These are phyloP conservation scores for Nemoura dubitans DNA, from an alignment of 2,888 invertebrate species.

Conservation along the genomic window DNA sequence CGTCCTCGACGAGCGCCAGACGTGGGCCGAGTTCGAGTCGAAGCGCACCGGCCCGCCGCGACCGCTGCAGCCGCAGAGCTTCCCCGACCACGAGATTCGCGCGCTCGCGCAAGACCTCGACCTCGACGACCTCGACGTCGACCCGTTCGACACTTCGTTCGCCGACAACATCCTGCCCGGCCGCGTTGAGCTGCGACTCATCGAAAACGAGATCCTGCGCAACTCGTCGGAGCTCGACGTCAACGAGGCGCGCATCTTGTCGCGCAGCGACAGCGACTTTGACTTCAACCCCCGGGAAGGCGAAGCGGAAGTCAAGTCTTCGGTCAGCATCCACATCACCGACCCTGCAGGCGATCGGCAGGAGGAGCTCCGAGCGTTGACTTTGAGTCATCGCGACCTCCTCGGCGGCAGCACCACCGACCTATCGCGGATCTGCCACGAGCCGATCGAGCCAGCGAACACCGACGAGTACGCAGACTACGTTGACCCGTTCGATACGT, in stretches of 20 bases:
- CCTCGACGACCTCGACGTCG: conserved; percentile 60
- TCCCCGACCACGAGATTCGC: conserved; percentile 40
- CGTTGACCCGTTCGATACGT: conserved; percentile 86
- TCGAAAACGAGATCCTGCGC: conserved; percentile 68
- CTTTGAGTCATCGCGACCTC: conserved; percentile 69
- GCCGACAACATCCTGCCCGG: conserved; percentile 78
- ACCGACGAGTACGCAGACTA: conserved; percentile 61
- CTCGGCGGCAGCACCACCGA: conserved; percentile 81
- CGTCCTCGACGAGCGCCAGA: conserved; percentile 44
- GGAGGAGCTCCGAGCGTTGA: conserved; percentile 60
- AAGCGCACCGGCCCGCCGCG: neutral
- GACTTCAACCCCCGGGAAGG: conserved; percentile 70
- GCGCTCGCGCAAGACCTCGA: conserved; percentile 43
- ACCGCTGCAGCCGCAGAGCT: conserved; percentile 32
- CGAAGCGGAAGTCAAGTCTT: conserved; percentile 62
- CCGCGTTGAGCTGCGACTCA: conserved; percentile 67
- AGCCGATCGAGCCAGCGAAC: conserved; percentile 70
- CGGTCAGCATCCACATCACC: conserved; percentile 69
- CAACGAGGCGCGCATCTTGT: conserved; percentile 48
- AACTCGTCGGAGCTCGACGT: conserved; percentile 51
- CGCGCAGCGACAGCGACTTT: conserved; percentile 61
- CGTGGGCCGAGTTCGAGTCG: conserved; percentile 47
- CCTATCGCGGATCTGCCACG: conserved; percentile 72
- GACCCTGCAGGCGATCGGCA: conserved; percentile 67
- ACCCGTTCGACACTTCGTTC: conserved; percentile 88